phyloP scores from a whole-genome alignment of 2,113 vertebrate genomes.

The Drymodes brunneopygia region DNA sequence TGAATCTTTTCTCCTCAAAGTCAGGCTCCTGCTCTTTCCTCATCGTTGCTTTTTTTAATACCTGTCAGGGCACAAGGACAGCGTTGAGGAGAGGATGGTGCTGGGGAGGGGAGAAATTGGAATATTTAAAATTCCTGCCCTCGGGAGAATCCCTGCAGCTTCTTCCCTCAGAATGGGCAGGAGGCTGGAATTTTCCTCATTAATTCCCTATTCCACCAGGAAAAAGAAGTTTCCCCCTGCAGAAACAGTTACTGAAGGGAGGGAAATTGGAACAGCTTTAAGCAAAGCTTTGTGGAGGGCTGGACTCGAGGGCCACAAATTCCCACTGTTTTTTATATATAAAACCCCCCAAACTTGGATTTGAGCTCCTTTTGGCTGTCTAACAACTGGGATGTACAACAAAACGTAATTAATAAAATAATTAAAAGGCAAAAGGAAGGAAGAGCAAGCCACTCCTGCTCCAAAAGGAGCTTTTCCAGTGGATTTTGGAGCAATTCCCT shows the following conservation, averaged over 20 bases:
- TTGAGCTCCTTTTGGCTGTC: neutral
- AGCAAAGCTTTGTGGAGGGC: neutral
- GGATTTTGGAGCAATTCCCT: neutral
- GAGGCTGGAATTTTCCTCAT: neutral
- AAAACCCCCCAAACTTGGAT: neutral
- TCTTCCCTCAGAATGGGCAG: neutral
- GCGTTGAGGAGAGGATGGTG: neutral
- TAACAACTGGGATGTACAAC: neutral
- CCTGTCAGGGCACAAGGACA: conserved; percentile 57
- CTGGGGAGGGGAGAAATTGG: neutral
- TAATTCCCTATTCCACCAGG: neutral
- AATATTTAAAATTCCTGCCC: neutral
- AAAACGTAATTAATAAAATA: accelerated
- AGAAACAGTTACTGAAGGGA: neutral
- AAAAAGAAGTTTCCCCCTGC: neutral
- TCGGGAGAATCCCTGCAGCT: neutral
- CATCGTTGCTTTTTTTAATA: conserved; percentile 96
- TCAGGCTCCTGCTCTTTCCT: conserved; percentile 98
- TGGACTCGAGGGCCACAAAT: neutral
- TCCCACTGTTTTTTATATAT: neutral
- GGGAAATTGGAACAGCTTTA: neutral
- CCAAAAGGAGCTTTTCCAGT: neutral
- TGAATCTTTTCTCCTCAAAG: conserved; percentile 98
- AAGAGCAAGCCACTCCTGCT: neutral
- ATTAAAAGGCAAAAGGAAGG: neutral